These are phyloP conservation scores for Anthoscopus minutus DNA, from an alignment of 2,113 vertebrate species.

Conservation along the genomic window DNA sequence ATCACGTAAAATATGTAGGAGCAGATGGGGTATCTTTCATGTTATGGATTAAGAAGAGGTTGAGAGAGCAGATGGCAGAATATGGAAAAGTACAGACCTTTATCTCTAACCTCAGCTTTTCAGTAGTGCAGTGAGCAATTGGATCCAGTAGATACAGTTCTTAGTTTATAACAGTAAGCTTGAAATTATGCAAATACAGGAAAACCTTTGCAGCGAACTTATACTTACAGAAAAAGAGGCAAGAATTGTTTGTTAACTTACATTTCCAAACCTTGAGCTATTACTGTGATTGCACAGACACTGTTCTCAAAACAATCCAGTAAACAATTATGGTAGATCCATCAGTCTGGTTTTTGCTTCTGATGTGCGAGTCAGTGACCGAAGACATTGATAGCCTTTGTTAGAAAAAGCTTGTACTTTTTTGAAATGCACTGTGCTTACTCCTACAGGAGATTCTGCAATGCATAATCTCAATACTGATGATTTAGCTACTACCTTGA, in stretches of 20 bases:
- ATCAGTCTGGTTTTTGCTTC: neutral
- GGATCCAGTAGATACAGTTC: neutral
- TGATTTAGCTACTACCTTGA: neutral
- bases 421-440: neutral
- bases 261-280: neutral
- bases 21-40: neutral
- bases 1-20: neutral
- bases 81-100: neutral
- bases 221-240: neutral
- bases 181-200: neutral
- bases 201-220: neutral
- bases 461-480: neutral
- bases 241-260: neutral
- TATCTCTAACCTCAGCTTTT: neutral
- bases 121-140: neutral
- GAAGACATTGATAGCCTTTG: neutral
- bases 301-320: neutral
- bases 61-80: neutral
- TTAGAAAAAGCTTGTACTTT: neutral
- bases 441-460: neutral
- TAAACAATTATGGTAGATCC: neutral
- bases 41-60: neutral
- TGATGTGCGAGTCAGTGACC: neutral
- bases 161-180: neutral
- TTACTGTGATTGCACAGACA: neutral